Evolutionary conservation across 2,113 vertebrate genomes (phyloP), one percentile per base, ranked within the genome.

Genomic region (Ciconia boyciana): DNA sequence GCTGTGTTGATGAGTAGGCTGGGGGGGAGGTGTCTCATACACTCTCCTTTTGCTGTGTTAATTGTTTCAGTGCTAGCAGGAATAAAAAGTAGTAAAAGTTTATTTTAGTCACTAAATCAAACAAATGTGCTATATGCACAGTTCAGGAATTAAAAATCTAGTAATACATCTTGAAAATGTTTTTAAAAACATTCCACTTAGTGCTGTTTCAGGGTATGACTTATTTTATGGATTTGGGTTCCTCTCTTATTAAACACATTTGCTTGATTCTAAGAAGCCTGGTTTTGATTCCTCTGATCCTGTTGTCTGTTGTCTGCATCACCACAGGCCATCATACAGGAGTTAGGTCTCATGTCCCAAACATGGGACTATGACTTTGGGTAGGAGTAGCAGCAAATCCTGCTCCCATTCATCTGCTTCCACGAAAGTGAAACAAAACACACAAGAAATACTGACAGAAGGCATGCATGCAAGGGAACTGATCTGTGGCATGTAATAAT

Each of bases 61-160:
- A 92, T 89, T 87, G 39, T 95, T 82, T 96, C 66, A 69, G 41
- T 72, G 77, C 62, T 93, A 91, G 61, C 52, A 87, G 58, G 81
- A 87, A 89, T 89, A 82, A 90, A 79, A 94, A 93, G 81, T 93
- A 91, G 36, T 94, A 79, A 65, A 94, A 94, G 24, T 93, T 91
- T 91, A 89, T 94, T 96, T 94, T 83, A 94, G 81, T 14, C 70
- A n/a, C 32, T 93, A 94, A 94, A 96, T 97, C 93, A 95, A 87
- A 58, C 61, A 83, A 94, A 96, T 93, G 87, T 77, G 66, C 36
- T 91, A 51, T 72, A 57, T n/a, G 34, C 74, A 69, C 41, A 62
- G 62, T 72, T 93, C 66, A 95, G 82, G 85, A 96, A 96, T 91
- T 91, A 90, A 90, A 97, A 93, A 74, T 76, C 84, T 39, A 26